phyloP scores from a whole-genome alignment of 2,113 vertebrate species.

The Eublepharis macularius region DNA sequence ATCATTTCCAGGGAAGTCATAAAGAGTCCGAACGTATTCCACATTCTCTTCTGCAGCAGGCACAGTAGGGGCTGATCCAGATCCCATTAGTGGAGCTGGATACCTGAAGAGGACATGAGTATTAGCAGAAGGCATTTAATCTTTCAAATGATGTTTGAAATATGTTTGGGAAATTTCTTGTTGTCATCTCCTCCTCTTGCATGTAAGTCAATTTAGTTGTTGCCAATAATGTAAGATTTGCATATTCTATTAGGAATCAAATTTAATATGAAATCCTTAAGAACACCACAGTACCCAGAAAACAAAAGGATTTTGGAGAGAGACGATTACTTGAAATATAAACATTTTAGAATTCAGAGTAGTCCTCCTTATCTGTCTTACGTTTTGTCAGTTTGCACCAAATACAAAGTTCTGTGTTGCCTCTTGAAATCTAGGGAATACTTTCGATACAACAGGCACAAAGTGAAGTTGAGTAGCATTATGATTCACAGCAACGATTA shows the following conservation, averaged over 20 bases:
- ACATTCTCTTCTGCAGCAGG: slow-evolving; percentile 83
- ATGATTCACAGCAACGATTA: neutral
- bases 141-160: neutral
- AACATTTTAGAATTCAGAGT: neutral
- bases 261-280: neutral
- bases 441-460: neutral
- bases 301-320: neutral
- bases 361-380: neutral
- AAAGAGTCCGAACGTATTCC: slow-evolving; percentile 97
- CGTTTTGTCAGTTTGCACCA: too few species aligned
- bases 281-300: neutral
- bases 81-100: slow-evolving; percentile 80
- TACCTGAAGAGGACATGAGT: slow-evolving; percentile 72
- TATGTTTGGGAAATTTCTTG: neutral
- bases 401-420: too few species aligned
- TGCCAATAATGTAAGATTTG: neutral
- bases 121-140: neutral
- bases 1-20: slow-evolving; percentile 95
- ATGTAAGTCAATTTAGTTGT: neutral
- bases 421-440: neutral
- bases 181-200: neutral
- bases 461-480: neutral
- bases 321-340: neutral
- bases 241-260: neutral
- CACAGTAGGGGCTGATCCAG: slow-evolving; percentile 73